Percentiles rank a stretch among this genome's conserved stretches.
phyloP scores from a whole-genome alignment of 2,888 invertebrate genomes.

The Endomychus coccineus region DNA sequence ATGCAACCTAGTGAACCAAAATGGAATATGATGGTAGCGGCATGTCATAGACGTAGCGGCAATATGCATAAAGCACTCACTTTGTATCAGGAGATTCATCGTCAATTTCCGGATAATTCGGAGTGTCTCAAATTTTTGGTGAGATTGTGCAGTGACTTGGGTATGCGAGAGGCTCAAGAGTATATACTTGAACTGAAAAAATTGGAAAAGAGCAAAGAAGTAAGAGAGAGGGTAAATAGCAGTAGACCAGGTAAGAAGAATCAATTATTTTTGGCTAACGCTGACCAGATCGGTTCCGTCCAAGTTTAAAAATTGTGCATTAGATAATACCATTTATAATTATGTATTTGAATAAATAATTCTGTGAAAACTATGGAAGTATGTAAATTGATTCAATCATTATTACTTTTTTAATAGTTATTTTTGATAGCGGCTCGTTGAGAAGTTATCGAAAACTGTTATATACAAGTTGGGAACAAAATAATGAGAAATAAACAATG shows the following conservation, averaged over 20 bases:
- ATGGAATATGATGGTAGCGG: constrained; percentile 80
- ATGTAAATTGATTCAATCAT: too few species aligned
- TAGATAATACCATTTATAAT: too few species aligned
- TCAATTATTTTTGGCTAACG: too few species aligned
- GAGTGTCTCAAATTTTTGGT: constrained; percentile 87
- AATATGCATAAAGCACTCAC: constrained; percentile 62
- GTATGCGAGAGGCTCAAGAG: constrained; percentile 79
- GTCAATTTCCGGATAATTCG: constrained; percentile 87
- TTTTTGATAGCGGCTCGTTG: too few species aligned
- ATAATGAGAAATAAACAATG: too few species aligned
- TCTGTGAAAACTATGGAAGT: too few species aligned
- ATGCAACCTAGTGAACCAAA: constrained; percentile 74
- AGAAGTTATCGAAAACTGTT: too few species aligned
- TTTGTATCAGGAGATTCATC: constrained; percentile 78
- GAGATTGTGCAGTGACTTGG: constrained; percentile 82
- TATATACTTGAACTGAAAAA: constrained; percentile 81
- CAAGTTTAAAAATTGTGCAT: too few species aligned
- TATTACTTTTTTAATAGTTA: too few species aligned
- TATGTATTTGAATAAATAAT: too few species aligned
- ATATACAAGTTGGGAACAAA: too few species aligned
- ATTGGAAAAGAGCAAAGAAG: constrained; percentile 48
- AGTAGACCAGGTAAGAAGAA: constrained; percentile 46
- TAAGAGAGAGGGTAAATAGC: constrained; percentile 51
- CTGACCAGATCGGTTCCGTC: too few species aligned
- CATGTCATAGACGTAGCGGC: constrained; percentile 74